These are phyloP conservation scores for Toxotes chatareus DNA, from an alignment of 2,113 vertebrate species.

Conservation along the genomic window DNA sequence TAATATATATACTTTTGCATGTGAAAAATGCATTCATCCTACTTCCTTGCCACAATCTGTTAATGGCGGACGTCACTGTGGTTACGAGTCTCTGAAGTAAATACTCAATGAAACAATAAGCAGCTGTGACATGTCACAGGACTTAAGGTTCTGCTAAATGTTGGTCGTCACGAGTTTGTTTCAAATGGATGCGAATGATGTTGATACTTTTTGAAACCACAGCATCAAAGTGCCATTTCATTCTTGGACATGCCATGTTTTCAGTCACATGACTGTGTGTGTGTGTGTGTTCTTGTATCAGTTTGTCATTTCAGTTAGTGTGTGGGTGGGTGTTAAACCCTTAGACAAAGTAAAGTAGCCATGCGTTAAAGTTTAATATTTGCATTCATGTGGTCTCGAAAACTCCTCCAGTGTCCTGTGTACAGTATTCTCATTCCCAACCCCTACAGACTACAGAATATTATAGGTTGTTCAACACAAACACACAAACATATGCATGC, in stretches of 20 bases:
- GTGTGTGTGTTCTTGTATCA: conserved; percentile 27
- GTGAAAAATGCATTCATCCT: background rate
- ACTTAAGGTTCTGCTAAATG: conserved; percentile 26
- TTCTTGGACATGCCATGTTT: conserved; percentile 58
- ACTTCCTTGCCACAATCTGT: background rate
- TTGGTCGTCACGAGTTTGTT: conserved; percentile 64
- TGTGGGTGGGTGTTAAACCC: conserved; percentile 64
- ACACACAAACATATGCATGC: background rate
- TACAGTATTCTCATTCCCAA: conserved; percentile 21
- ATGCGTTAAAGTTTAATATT: conserved; percentile 72
- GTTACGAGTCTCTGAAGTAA: conserved; percentile 2
- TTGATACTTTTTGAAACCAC: conserved; percentile 54
- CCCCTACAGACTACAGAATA: conserved; percentile 3
- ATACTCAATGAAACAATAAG: conserved; percentile 10
- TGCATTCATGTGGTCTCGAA: conserved; percentile 64
- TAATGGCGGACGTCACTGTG: background rate
- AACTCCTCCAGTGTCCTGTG: conserved; percentile 35
- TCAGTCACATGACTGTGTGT: conserved; percentile 60
- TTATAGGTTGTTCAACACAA: background rate
- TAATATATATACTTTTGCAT: background rate
- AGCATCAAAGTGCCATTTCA: conserved; percentile 46
- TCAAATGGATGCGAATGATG: conserved; percentile 62
- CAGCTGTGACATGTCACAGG: conserved; percentile 45
- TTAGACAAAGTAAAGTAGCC: conserved; percentile 58
- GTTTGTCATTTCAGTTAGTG: conserved; percentile 58